Percentiles rank a stretch among this genome's conserved stretches.
Conservation (phyloP, 2,888 invertebrate species). For the Lordiphosa fenestrarum region DNA sequence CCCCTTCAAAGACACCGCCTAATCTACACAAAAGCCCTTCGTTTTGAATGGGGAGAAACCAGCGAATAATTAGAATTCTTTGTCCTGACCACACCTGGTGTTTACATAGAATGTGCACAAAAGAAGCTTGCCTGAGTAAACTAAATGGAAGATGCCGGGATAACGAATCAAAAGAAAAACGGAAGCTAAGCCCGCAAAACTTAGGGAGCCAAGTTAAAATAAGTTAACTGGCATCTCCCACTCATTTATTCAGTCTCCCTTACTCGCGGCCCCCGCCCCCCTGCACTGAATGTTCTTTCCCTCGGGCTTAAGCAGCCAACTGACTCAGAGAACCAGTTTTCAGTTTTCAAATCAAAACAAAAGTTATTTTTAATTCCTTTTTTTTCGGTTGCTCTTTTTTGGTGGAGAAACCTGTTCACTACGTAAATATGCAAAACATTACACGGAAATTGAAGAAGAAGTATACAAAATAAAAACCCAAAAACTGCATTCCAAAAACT, state of each 20-base stretch:
- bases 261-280: too few relatives aligned
- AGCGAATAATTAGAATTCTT: too few relatives aligned
- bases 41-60: too few relatives aligned
- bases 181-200: too few relatives aligned
- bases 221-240: neutral
- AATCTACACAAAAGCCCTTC: too few relatives aligned
- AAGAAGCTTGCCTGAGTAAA: too few relatives aligned
- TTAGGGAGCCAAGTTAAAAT: neutral
- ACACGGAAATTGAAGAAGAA: slow-evolving; percentile 46
- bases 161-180: too few relatives aligned
- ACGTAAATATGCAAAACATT: slow-evolving; percentile 49
- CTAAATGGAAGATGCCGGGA: too few relatives aligned
- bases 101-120: too few relatives aligned
- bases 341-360: slow-evolving; percentile 57
- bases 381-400: slow-evolving; percentile 16
- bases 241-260: neutral
- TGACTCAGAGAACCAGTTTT: slow-evolving; percentile 51
- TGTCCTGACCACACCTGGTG: too few relatives aligned
- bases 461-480: slow-evolving; percentile 20
- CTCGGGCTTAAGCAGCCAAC: slow-evolving; percentile 15
- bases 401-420: slow-evolving; percentile 31
- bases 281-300: too few relatives aligned
- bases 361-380: slow-evolving; percentile 23
- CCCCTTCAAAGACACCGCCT: too few relatives aligned
- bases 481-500: slow-evolving; percentile 68